Base-by-base conservation (phyloP, 2,797 vertebrate species). In the Peromyscus melanophrys region DNA sequence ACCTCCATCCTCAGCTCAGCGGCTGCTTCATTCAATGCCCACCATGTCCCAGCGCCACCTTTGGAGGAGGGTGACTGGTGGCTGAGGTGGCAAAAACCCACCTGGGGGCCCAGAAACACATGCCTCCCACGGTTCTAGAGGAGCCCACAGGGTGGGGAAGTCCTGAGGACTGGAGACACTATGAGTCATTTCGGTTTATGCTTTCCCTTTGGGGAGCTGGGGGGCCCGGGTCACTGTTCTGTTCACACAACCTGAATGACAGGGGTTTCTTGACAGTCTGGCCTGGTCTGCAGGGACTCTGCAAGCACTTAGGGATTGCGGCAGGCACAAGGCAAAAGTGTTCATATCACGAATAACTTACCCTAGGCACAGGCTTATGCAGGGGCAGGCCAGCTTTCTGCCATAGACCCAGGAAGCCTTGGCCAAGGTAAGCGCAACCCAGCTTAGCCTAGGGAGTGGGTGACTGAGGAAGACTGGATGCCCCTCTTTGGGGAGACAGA, bases 291-390 rank as follows among this genome's bases (percentile, higher is more conserved):
- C 65, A 19, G 71, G 23, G 59, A 12, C 73, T 61, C 19, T 46
- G 40, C 31, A 46, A 59, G n/a, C 0, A 0, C 0, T 0, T 1
- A 13, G n/a, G 46, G 69, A 63, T 13, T 8, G 25, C 1, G 19
- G 63, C 17, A 6, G 49, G 49, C 37, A n/a, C 3, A 0, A 75
- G 55, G 77, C 31, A 55, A 57, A 34, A 71, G 16, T 1, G 1
- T 23, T 49, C 6, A 0, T 21, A 49, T 85, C 55, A 37, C 1
- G 19, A 85, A 69, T 37, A 14, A 11, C 57, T 37, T 23, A 7
- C 13, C 25, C 17, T 43, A 61, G 57, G 49, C 8, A 6, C 0
- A 0, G 82, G 69, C 46, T 61, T n/a, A 4, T 5, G 46, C 31
- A 27, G 25, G 11, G 80, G 52, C 27, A 29, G 25, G 46, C 12